phyloP scores from a whole-genome alignment of 2,888 invertebrate genomes.

The Patella ulyssiponensis region DNA sequence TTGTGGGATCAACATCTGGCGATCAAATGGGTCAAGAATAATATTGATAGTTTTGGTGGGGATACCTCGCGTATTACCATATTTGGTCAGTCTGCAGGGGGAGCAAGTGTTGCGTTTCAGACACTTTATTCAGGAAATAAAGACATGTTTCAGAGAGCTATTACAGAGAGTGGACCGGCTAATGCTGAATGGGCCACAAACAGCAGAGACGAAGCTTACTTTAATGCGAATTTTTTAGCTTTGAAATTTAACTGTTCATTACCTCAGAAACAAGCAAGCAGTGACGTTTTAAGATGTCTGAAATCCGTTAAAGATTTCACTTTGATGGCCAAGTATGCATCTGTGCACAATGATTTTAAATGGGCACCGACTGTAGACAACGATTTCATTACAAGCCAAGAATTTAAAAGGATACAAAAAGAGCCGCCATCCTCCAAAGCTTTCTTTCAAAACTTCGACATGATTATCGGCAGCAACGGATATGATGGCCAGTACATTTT shows the following conservation, averaged over 20 bases:
- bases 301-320: too few relatives aligned
- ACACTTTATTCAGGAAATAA: slow-evolving; percentile 41
- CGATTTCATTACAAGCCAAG: too few relatives aligned
- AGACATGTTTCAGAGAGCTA: slow-evolving; percentile 49
- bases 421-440: not conserved
- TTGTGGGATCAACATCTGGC: slow-evolving; percentile 56
- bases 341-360: too few relatives aligned
- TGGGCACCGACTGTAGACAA: too few relatives aligned
- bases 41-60: slow-evolving; percentile 48
- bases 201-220: too few relatives aligned
- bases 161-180: slow-evolving; percentile 50
- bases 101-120: slow-evolving; percentile 42
- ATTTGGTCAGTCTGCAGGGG: slow-evolving; percentile 56
- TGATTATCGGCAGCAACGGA: not conserved
- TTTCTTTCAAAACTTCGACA: not conserved
- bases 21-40: slow-evolving; percentile 52
- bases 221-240: too few relatives aligned
- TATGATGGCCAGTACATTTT: not conserved
- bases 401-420: too few relatives aligned
- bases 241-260: too few relatives aligned
- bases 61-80: slow-evolving; percentile 46
- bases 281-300: too few relatives aligned
- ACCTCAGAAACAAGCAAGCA: too few relatives aligned
- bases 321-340: too few relatives aligned
- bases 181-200: not conserved